Percentiles rank a stretch among this genome's conserved stretches.
phyloP scores from a whole-genome alignment of 2,888 invertebrate genomes.

The Chesias legatella region DNA sequence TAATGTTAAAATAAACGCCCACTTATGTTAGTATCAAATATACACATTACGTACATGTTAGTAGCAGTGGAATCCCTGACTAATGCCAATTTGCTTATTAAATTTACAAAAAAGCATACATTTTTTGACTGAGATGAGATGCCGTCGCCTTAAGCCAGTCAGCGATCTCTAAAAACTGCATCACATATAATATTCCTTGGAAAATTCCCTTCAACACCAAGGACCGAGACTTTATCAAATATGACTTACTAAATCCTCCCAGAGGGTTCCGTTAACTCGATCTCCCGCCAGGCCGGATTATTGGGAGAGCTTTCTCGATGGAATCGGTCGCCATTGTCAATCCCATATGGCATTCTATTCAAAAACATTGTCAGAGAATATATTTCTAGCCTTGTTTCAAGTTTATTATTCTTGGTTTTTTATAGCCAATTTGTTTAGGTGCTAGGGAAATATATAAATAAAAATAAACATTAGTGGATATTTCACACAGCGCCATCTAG shows the following conservation, averaged over 20 bases:
- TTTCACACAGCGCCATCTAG: no score
- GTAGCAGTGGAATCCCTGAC: no score
- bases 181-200: conserved; percentile 1
- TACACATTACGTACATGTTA: no score
- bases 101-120: background rate
- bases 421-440: no score
- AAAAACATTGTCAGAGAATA: conserved; percentile 25
- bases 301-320: conserved; percentile 43
- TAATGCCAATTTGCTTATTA: background rate
- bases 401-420: no score
- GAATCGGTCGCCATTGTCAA: conserved; percentile 49
- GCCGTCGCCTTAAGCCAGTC: background rate
- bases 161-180: background rate
- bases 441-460: no score
- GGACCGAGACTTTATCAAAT: conserved; percentile 20
- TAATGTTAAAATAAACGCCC: no score
- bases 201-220: conserved; percentile 19
- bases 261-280: conserved; percentile 47
- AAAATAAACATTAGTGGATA: no score
- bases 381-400: background rate
- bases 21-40: no score
- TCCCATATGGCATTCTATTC: conserved; percentile 49
- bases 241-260: conserved; percentile 41
- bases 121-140: background rate
- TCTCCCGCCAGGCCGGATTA: conserved; percentile 57